phyloP scores from a whole-genome alignment of 23 tunicate species.

The Botrylloides violaceus region DNA sequence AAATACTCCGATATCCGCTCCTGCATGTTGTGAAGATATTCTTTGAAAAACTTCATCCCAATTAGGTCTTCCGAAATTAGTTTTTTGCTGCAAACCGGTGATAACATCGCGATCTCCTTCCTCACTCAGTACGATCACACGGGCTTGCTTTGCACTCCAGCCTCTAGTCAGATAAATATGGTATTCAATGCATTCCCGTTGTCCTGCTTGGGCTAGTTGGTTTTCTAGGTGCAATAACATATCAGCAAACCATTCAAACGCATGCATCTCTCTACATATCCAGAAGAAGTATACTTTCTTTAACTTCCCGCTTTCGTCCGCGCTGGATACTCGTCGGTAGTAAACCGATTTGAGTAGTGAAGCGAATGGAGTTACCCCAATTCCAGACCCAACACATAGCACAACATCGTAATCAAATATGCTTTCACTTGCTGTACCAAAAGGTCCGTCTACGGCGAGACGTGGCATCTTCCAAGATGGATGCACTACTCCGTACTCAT shows the following conservation, averaged over 20 bases:
- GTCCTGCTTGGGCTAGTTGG: slow-evolving; percentile 62
- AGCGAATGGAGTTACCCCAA: slow-evolving; percentile 98
- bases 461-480: slow-evolving; percentile 90
- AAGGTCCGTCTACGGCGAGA: slow-evolving; percentile 94
- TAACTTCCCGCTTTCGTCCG: slow-evolving; percentile 36
- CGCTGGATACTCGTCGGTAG: slow-evolving; percentile 64
- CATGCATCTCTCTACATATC: slow-evolving; percentile 90
- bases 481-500: slow-evolving; percentile 38
- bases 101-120: slow-evolving; percentile 79
- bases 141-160: slow-evolving; percentile 85
- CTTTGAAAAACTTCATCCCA: slow-evolving; percentile 89
- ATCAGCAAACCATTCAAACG: slow-evolving; percentile 99
- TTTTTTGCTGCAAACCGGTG: slow-evolving; percentile 90
- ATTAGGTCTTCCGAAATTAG: slow-evolving; percentile 93
- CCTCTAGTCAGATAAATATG: slow-evolving; percentile 94
- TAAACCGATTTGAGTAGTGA: slow-evolving; percentile 83
- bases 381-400: slow-evolving; percentile 97
- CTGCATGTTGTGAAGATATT: slow-evolving; percentile 40
- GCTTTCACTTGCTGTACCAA: slow-evolving; percentile 98
- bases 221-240: slow-evolving; percentile 71
- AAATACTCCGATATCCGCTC: slow-evolving; percentile 78
- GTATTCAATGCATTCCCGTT: slow-evolving; percentile 68
- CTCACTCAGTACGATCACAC: slow-evolving; percentile 55
- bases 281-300: slow-evolving; percentile 97
- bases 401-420: slow-evolving; percentile 92